These are phyloP conservation scores for Metridium senile DNA, from an alignment of 92 coral and sea anemone genomes.

Conservation along the genomic window DNA sequence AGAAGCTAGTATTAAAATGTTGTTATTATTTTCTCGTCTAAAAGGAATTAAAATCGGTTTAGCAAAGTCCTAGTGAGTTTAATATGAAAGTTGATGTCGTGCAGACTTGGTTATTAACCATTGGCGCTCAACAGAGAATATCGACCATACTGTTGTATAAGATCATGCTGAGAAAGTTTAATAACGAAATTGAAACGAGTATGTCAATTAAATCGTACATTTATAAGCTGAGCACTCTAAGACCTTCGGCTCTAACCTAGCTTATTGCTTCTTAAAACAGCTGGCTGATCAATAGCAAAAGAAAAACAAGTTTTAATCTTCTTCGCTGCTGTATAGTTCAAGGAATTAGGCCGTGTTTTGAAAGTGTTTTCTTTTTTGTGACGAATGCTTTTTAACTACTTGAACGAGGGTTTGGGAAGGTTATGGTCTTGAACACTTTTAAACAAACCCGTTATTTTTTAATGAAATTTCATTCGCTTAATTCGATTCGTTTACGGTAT, in stretches of 20 bases:
- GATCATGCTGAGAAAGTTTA: not conserved
- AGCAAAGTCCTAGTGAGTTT: not conserved
- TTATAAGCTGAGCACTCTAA: not conserved
- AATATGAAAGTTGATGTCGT: conserved; percentile 13
- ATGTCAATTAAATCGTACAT: conserved; percentile 12
- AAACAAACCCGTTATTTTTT: not conserved
- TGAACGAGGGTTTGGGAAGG: conserved; percentile 6
- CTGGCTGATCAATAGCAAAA: not conserved
- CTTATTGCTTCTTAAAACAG: not conserved
- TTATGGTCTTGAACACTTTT: not conserved
- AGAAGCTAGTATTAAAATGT: too few species aligned
- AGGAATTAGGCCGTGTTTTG: not conserved
- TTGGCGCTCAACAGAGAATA: not conserved
- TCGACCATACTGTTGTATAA: not conserved
- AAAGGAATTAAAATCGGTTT: not conserved
- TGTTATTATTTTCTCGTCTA: not conserved
- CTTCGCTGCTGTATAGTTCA: not conserved
- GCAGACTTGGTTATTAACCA: conserved; percentile 20
- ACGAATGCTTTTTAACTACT: not conserved
- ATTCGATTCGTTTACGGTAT: not conserved
- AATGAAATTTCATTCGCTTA: not conserved
- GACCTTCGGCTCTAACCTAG: conserved; percentile 7
- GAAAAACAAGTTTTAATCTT: not conserved
- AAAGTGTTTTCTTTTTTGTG: conserved; percentile 2
- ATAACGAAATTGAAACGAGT: not conserved